Base-by-base conservation (phyloP, 2,113 vertebrate genomes). In the Butorides virescens region DNA sequence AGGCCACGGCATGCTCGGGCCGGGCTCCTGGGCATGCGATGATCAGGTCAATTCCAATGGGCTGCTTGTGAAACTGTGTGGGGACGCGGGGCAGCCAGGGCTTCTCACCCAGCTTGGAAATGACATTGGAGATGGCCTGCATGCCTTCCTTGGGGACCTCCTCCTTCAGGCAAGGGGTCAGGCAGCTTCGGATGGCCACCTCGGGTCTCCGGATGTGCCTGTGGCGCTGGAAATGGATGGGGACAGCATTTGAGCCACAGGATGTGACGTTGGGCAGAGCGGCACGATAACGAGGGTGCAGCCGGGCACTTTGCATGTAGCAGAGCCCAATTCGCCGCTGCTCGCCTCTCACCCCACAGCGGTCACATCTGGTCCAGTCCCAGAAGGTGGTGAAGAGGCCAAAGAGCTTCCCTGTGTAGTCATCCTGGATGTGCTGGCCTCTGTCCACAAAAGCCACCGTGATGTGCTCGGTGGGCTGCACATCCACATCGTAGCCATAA, bases 251-350 rank as follows among this genome's bases (percentile, higher is more conserved):
- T 0, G 99, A 99, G 34, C 99, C 98, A 0, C 99, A 99, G 10
- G 99, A 99, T 2, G 96, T 97, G 4, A 98, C 96, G 0, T 98
- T 96, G 7, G 97, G 93, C 39, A 96, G 23, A 0, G 92, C 23
- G 0, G 76, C 56, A 49, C 73, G 97, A 97, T 98, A 99, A 15
- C 99, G 98, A 1, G 98, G 97, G 2, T 98, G 97, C 27, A 99
- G 98, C 92, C 68, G 97, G 5, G 66, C 16, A 3, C 98, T 99
- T 55, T 52, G 95, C 75, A 99, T 10, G 27, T 99, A 99, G 89
- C 99, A 99, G n/a, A 99, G 98, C 32, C 99, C 99, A 0, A 98
- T 92, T 1, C 99, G 98, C 34, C 98, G 98, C 97, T 99, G 99
- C 95, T 99, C 99, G 0, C 99, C 99, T 0, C 92, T 96, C 7